Conservation (phyloP, 2,113 vertebrate genomes). For the Misgurnus mizolepis region DNA sequence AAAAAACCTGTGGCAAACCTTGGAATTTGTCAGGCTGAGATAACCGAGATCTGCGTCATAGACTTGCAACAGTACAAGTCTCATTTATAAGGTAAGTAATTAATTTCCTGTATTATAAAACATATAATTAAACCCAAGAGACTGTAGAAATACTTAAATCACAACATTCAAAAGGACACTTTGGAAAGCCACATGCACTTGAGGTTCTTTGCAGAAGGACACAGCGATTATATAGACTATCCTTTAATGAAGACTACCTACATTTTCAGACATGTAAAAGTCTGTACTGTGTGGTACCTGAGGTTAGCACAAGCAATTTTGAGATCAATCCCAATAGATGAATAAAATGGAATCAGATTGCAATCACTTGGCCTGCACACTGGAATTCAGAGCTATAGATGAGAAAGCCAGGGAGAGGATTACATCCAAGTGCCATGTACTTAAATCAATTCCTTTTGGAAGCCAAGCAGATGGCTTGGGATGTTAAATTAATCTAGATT, state of each 20-base stretch:
- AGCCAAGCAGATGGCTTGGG: constrained; percentile 21
- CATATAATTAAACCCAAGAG: not conserved
- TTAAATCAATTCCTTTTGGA: constrained; percentile 49
- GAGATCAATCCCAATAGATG: not conserved
- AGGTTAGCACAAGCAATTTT: not conserved
- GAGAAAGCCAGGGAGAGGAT: constrained; percentile 6
- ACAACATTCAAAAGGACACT: not conserved
- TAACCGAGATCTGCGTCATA: not conserved
- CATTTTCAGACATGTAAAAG: not conserved
- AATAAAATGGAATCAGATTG: constrained; percentile 33
- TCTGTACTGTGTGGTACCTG: not conserved
- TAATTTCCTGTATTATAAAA: not conserved
- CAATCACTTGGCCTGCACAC: not conserved
- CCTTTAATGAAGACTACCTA: not conserved
- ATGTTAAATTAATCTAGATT: constrained; percentile 49
- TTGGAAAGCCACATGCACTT: not conserved
- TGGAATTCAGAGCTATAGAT: constrained; percentile 23
- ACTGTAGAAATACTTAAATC: not conserved
- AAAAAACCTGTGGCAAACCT: not conserved
- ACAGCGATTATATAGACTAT: not conserved
- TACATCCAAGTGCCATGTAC: constrained; percentile 32
- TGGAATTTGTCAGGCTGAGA: not conserved
- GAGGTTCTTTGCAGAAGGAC: not conserved
- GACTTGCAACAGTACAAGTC: not conserved
- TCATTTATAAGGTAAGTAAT: not conserved